Conservation (phyloP, 2,113 vertebrate genomes). For the Physeter macrocephalus region DNA sequence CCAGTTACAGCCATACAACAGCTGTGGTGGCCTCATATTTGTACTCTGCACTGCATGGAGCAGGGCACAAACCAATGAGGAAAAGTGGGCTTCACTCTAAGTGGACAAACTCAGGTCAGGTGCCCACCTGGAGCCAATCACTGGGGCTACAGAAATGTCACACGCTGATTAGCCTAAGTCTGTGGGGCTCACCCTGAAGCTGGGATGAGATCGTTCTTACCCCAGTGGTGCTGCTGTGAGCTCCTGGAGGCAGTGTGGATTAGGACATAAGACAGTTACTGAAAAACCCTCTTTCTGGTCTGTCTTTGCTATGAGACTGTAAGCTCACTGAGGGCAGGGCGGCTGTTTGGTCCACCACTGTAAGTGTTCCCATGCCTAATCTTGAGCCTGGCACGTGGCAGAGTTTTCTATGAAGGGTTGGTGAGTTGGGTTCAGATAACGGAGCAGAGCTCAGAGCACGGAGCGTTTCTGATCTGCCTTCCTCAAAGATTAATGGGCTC, state of each 20-base stretch:
- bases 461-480: not conserved
- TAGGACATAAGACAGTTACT: not conserved
- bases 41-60: not conserved
- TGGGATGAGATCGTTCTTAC: too few species aligned
- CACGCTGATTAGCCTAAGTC: not conserved
- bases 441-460: not conserved
- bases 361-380: not conserved
- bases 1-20: not conserved
- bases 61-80: not conserved
- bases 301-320: not conserved
- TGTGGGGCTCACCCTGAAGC: not conserved
- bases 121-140: not conserved
- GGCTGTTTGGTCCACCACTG: not conserved
- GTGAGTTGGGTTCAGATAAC: constrained; percentile 9
- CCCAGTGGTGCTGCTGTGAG: not conserved
- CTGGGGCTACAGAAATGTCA: not conserved
- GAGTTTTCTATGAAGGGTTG: not conserved
- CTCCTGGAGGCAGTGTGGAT: not conserved
- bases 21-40: not conserved
- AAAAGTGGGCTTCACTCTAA: not conserved
- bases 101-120: not conserved
- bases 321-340: not conserved
- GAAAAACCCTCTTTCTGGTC: not conserved
- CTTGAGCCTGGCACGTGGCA: not conserved
- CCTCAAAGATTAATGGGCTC: not conserved